Conservation (phyloP, 2,797 vertebrate genomes). For the Yasuhikotakia modesta region DNA sequence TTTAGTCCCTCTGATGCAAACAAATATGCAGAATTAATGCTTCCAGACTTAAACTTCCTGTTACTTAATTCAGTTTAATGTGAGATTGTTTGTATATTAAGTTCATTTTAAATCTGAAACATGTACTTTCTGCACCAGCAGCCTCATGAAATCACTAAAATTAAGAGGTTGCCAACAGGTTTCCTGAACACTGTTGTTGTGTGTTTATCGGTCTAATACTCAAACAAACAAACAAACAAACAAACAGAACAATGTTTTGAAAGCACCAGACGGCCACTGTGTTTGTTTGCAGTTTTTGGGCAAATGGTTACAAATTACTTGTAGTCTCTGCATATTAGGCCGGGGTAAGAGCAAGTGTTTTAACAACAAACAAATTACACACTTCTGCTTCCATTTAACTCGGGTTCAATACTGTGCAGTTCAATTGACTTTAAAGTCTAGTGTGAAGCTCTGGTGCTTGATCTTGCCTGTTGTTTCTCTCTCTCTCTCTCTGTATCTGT, state of each 20-base stretch:
- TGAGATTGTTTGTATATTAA: neutral
- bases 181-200: neutral
- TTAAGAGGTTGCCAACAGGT: neutral
- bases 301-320: neutral
- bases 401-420: neutral
- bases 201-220: neutral
- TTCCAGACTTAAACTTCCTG: neutral
- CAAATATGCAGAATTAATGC: neutral
- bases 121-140: neutral
- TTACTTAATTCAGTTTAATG: neutral
- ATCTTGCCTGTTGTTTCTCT: too few species aligned
- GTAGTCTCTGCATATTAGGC: too few species aligned
- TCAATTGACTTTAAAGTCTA: neutral
- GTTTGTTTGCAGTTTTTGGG: neutral
- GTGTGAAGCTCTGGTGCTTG: neutral
- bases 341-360: neutral
- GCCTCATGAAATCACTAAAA: neutral
- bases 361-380: neutral
- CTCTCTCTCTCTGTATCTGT: too few species aligned
- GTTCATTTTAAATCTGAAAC: neutral
- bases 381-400: neutral
- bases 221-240: too few species aligned
- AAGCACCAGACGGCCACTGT: neutral
- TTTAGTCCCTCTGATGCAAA: constrained; percentile 95
- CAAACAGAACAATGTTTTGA: neutral